Conservation (phyloP, 2,797 vertebrate genomes). For the Limosa lapponica region DNA sequence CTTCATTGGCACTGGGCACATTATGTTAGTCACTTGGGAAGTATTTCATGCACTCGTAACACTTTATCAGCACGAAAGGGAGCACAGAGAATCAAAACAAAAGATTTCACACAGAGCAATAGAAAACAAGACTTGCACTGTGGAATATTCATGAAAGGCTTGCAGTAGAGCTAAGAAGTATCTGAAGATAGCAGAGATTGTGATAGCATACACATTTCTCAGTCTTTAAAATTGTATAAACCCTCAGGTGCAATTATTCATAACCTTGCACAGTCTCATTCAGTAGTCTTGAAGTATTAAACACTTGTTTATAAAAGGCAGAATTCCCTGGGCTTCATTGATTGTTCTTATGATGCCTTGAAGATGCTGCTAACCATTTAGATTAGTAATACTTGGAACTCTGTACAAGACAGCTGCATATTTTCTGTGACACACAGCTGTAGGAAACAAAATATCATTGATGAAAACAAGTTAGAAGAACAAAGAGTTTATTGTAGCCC, state of each 20-base stretch:
- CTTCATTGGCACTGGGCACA: neutral
- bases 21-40: slow-evolving; percentile 39
- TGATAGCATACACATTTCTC: neutral
- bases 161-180: neutral
- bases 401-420: slow-evolving; percentile 3
- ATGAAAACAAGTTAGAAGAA: slow-evolving; percentile 62
- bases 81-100: slow-evolving; percentile 47
- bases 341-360: slow-evolving; percentile 29
- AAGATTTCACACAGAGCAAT: slow-evolving; percentile 20
- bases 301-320: slow-evolving; percentile 42
- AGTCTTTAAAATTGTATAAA: slow-evolving; percentile 26
- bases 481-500: slow-evolving; percentile 48
- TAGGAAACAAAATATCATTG: slow-evolving; percentile 58
- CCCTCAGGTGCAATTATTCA: slow-evolving; percentile 33
- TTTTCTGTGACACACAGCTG: slow-evolving; percentile 54
- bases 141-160: slow-evolving; percentile 48
- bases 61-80: slow-evolving; percentile 24
- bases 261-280: neutral
- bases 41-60: slow-evolving; percentile 28
- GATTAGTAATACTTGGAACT: slow-evolving; percentile 9
- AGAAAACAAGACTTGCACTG: slow-evolving; percentile 3
- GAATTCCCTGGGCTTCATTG: slow-evolving; percentile 33
- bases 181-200: neutral
- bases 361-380: slow-evolving; percentile 45
- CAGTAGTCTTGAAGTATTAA: slow-evolving; percentile 21